Conservation (phyloP, 1,140 invertebrate species). For the Sinonovacula constricta region DNA sequence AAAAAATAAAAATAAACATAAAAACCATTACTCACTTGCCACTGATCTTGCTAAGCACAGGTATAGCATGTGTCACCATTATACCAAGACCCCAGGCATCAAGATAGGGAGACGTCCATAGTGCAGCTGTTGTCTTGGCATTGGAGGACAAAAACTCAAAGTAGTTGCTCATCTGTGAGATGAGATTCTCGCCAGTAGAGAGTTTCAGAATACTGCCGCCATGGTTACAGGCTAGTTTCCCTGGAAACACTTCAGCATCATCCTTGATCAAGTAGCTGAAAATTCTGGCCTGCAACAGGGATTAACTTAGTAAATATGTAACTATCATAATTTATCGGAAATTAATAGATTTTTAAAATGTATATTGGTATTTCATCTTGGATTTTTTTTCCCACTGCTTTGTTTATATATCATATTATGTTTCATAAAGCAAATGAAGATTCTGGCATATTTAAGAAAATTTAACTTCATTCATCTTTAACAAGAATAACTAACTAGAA, state of each 20-base stretch:
- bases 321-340: too few relatives aligned
- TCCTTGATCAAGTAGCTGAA: slow-evolving; percentile 79
- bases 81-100: slow-evolving; percentile 78
- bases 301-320: slow-evolving; percentile 9
- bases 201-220: slow-evolving; percentile 77
- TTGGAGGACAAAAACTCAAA: slow-evolving; percentile 78
- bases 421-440: neutral
- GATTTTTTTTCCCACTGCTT: too few relatives aligned
- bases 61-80: slow-evolving; percentile 79
- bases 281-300: slow-evolving; percentile 74
- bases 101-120: slow-evolving; percentile 80
- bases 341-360: too few relatives aligned
- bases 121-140: slow-evolving; percentile 72
- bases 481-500: too few relatives aligned
- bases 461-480: too few relatives aligned
- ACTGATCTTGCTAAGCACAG: slow-evolving; percentile 75
- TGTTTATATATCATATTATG: neutral
- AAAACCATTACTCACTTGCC: slow-evolving; percentile 68
- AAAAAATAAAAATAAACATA: too few relatives aligned
- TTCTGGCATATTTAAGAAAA: too few relatives aligned
- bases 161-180: slow-evolving; percentile 79
- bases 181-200: slow-evolving; percentile 78
- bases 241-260: slow-evolving; percentile 78
- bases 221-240: slow-evolving; percentile 76
- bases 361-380: too few relatives aligned